These are phyloP conservation scores for Jordanella pulchra DNA, from an alignment of 2,797 vertebrate genomes.

Conservation along the genomic window DNA sequence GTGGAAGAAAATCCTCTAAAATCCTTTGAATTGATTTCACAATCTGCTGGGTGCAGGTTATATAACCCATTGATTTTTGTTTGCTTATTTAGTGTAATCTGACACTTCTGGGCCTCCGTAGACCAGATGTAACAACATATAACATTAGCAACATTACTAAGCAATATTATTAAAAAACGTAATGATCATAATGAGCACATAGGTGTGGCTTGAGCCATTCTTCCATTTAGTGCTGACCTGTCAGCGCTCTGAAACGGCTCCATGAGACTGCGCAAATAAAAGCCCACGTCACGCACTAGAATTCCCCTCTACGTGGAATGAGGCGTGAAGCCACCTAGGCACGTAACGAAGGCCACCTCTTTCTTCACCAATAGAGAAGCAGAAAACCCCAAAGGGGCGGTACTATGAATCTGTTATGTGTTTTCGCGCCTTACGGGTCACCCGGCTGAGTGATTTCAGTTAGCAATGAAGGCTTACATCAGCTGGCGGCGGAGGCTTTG, in stretches of 20 bases:
- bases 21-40: background rate
- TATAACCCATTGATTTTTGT: background rate
- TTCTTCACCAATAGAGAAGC: conserved; percentile 50
- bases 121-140: background rate
- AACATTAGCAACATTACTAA: background rate
- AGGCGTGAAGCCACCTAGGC: conserved; percentile 29
- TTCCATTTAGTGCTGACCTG: background rate
- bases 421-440: conserved; percentile 68
- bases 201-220: background rate
- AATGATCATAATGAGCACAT: background rate
- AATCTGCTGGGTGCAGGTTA: background rate
- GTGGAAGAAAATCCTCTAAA: background rate
- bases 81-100: background rate
- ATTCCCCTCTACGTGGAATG: conserved; percentile 44
- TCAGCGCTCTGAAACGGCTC: background rate
- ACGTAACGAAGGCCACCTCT: background rate
- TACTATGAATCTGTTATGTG: conserved; percentile 40
- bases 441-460: conserved; percentile 34
- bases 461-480: conserved; percentile 58
- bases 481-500: conserved; percentile 56
- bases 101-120: background rate
- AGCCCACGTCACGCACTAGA: conserved; percentile 16
- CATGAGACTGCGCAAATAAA: background rate
- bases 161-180: background rate
- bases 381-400: conserved; percentile 12